Conservation (phyloP, 2,113 vertebrate genomes). For the Trachemys scripta region DNA sequence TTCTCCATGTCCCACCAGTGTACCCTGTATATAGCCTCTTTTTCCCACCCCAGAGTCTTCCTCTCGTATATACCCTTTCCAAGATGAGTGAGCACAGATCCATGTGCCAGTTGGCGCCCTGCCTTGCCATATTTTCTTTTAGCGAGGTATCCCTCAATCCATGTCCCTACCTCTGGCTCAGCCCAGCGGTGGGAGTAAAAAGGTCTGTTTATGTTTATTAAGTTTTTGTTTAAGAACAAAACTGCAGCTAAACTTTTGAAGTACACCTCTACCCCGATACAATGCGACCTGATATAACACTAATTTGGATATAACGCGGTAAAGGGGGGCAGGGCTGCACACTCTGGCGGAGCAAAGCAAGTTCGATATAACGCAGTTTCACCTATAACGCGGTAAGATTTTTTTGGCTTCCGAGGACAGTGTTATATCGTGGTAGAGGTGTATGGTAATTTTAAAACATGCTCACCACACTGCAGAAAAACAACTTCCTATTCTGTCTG, state of each 20-base stretch:
- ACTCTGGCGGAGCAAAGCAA: too few species aligned
- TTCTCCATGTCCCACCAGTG: background rate
- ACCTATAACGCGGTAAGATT: too few species aligned
- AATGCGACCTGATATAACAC: too few species aligned
- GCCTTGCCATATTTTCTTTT: background rate
- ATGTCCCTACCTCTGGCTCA: background rate
- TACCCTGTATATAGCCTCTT: background rate
- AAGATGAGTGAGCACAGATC: background rate
- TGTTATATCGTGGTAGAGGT: too few species aligned
- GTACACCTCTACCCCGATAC: background rate
- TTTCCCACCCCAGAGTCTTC: background rate
- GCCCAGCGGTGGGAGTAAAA: background rate
- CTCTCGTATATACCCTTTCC: background rate
- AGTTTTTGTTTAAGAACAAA: background rate
- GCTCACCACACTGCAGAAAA: too few species aligned
- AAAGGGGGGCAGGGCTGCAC: too few species aligned
- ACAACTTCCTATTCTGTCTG: background rate
- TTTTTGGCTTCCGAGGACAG: too few species aligned
- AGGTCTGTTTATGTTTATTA: background rate
- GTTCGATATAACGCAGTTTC: too few species aligned
- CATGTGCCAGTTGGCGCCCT: accelerated
- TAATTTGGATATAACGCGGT: too few species aligned
- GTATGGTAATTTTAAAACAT: background rate
- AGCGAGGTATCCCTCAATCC: background rate
- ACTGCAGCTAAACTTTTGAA: background rate